Base-by-base conservation (phyloP, 2,113 vertebrate species). In the Mesoclemmys tuberculata region DNA sequence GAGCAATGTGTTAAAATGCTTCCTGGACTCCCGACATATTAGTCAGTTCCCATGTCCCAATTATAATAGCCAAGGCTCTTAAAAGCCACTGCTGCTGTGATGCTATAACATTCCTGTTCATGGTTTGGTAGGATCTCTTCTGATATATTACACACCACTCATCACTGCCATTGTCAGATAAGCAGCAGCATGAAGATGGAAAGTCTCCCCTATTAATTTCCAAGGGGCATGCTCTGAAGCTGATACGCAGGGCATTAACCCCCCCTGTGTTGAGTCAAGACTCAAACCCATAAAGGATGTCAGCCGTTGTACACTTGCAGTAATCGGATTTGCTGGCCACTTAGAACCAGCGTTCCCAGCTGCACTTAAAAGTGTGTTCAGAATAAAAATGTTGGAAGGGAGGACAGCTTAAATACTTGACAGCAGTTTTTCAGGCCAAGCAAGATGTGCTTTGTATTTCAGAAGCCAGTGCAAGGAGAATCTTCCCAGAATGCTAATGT, bases 291-390 rank as follows among this genome's bases (percentile, higher is more conserved):
- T 52, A 82, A 91, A 95, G 77, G 95, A 92, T 55, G 84, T 94
- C 85, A 95, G 91, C 79, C 52, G n/a, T 80, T 55, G 88, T 81
- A 44, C 2, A 0, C 52, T 38, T 0, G 0, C 0, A 0, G 85
- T 93, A 95, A 94, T 94, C 97, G 95, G 86, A 94, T 95, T 94
- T 96, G 88, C 93, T 95, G 83, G 75, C 88, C 82, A 88, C 87
- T 97, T 96, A 89, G 89, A 68, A 68, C 18, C n/a, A 38, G 18
- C n/a, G 9, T 61, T 77, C 87, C 46, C 81, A 91, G 81, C 83
- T 90, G 95, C 90, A 77, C 87, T 93, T 94, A 81, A 94, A 96
- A 94, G 86, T 83, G 13, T 87, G 85, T 91, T 94, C 92, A 64
- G 95, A 97, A 96, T 94, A 71, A 93, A 95, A 91, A 95, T 74